Conservation (phyloP, 2,888 invertebrate genomes). For the Tenthredo mesomela region DNA sequence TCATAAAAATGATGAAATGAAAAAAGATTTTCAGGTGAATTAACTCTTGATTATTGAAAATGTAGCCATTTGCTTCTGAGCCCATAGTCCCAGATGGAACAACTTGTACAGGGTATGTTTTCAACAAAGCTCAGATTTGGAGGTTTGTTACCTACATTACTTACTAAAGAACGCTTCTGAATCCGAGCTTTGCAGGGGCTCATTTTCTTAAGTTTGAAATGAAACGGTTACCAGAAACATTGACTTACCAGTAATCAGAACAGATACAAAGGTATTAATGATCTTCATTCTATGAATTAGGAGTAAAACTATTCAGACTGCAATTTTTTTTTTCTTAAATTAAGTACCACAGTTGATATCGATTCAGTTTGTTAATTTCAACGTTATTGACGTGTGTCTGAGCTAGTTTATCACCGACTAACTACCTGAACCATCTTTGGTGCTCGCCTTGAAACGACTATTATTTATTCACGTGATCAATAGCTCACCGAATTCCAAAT, state of each 20-base stretch:
- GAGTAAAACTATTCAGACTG: background rate
- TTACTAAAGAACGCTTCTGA: background rate
- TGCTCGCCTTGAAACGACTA: background rate
- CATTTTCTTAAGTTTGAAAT: background rate
- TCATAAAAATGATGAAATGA: background rate
- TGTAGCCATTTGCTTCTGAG: background rate
- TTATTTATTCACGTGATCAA: background rate
- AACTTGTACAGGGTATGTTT: background rate
- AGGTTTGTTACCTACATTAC: background rate
- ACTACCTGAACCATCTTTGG: background rate
- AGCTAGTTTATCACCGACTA: background rate
- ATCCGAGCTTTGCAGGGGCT: background rate
- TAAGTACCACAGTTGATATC: background rate
- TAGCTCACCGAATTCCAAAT: background rate
- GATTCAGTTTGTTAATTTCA: background rate
- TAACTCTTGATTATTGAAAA: background rate
- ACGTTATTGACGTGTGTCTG: background rate
- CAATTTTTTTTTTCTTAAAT: background rate
- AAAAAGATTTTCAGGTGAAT: background rate
- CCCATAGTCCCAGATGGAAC: too few relatives aligned
- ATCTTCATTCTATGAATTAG: background rate
- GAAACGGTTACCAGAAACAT: background rate
- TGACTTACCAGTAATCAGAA: slow-evolving; percentile 6
- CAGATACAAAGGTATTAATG: background rate
- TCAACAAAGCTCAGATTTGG: background rate